Base-by-base conservation (phyloP, 2,888 invertebrate genomes). In the Acleris emargana region DNA sequence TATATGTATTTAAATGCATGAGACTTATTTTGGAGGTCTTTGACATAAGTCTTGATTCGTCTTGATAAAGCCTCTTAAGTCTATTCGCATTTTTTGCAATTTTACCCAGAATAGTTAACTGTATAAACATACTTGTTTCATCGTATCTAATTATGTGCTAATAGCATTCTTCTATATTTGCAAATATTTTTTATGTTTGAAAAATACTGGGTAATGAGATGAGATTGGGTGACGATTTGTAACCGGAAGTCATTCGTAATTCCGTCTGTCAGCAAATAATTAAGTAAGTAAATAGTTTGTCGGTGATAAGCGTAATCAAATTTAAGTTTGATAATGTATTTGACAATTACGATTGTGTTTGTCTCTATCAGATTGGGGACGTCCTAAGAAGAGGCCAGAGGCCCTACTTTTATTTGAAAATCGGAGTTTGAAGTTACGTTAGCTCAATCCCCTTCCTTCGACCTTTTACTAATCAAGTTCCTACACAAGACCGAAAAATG, bases 191-290 rank as follows among this genome's bases (percentile, higher is more conserved):
- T 54, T 20, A 7, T 16, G 6, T 32, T 57, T 18, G 13, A 11
- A 38, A 32, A 17, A 16, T 47, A 11, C 28, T 32, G 25, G 1
- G 5, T 11, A 52, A 18, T 58, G 16, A 50, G 17, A 20, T 51
- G n/a, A 25, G 25, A 1, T 25, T 25, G 25, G 47, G 7, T 45
- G 38, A n/a, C 52, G 3, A 47, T 63, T 63, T 58, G 45, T 63
- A 38, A 47, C 17, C 32, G 52, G 63, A 45, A 38, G 45, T 43
- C 32, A 20, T 45, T 57, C 5, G 45, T 43, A 53, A 60, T 45
- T 61, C 20, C 17, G 25, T 18, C n/a, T 58, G 53, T 49, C 58
- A 53, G 42, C 47, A 53, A 52, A 50, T 17, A 47, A 58, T n/a
- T 32, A 43, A 58, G 43, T 32, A 38, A 6, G 6, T 2, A 2